Conservation (phyloP, 2,797 vertebrate genomes). For the Sebastiscus albofasciatus region DNA sequence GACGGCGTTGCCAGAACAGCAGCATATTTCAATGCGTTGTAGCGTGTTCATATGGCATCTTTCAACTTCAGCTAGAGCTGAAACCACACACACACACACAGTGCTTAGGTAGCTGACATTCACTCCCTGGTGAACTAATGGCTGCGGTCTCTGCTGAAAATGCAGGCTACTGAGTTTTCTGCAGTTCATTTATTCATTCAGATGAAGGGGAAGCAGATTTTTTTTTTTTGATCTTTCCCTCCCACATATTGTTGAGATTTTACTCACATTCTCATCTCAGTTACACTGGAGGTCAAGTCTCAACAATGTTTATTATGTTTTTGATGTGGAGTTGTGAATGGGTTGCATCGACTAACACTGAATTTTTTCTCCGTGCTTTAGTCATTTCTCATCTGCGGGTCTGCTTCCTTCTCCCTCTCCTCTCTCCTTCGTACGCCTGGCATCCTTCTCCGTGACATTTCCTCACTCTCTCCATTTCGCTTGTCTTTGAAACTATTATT, state of each 20-base stretch:
- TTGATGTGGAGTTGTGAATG: conserved; percentile 27
- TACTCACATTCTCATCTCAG: conserved; percentile 25
- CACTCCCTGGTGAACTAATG: conserved; percentile 61
- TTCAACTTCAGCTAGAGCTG: conserved; percentile 37
- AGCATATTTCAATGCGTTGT: conserved; percentile 8
- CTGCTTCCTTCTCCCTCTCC: conserved; percentile 19
- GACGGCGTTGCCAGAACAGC: conserved; percentile 14
- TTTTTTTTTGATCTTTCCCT: background rate
- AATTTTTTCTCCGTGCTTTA: conserved; percentile 16
- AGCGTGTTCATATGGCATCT: conserved; percentile 27
- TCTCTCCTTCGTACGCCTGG: conserved; percentile 27
- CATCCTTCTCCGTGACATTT: conserved; percentile 63
- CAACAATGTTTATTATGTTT: background rate
- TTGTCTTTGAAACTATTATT: conserved; percentile 65
- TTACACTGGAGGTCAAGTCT: conserved; percentile 13
- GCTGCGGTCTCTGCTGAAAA: conserved; percentile 42
- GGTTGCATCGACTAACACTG: conserved; percentile 8
- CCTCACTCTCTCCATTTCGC: conserved; percentile 55
- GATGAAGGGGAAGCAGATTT: conserved; percentile 32
- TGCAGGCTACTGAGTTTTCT: conserved; percentile 52
- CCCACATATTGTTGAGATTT: conserved; percentile 34
- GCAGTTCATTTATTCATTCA: conserved; percentile 59
- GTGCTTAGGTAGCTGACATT: conserved; percentile 51
- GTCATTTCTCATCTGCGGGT: conserved; percentile 30
- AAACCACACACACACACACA: conserved; percentile 17